phyloP scores from a whole-genome alignment of 2,797 vertebrate species.

The Syngnathus acus region DNA sequence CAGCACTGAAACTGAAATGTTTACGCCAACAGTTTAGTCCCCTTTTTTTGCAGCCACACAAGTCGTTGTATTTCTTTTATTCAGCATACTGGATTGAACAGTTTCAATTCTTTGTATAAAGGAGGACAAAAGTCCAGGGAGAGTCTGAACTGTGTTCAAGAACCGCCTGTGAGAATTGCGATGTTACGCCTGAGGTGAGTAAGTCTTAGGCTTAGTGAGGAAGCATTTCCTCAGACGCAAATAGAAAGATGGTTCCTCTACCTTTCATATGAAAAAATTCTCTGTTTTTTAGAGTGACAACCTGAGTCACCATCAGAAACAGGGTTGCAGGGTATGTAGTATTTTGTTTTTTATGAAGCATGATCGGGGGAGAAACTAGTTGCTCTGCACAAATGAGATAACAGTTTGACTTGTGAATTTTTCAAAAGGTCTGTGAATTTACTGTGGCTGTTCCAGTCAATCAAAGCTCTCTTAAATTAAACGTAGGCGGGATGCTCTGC shows the following conservation, averaged over 20 bases:
- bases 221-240: neutral
- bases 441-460: neutral
- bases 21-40: neutral
- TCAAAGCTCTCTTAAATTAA: neutral
- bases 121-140: neutral
- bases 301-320: conserved; percentile 30
- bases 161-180: neutral
- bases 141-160: neutral
- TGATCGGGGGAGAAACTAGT: conserved; percentile 34
- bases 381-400: conserved; percentile 47
- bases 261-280: neutral
- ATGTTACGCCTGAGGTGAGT: conserved; percentile 2
- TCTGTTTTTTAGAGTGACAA: conserved; percentile 8
- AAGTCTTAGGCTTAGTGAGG: neutral
- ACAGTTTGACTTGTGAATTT: neutral
- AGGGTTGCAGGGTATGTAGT: conserved; percentile 40
- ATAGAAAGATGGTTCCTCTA: neutral
- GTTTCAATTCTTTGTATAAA: neutral
- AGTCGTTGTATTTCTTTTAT: neutral
- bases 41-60: neutral
- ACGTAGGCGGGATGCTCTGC: neutral
- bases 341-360: conserved; percentile 44
- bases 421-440: neutral
- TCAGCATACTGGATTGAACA: neutral
- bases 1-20: neutral